Evolutionary conservation across 1,140 invertebrate genomes (phyloP), one percentile per base, ranked within the genome.

Genomic region (Neotoxoptera formosana): DNA sequence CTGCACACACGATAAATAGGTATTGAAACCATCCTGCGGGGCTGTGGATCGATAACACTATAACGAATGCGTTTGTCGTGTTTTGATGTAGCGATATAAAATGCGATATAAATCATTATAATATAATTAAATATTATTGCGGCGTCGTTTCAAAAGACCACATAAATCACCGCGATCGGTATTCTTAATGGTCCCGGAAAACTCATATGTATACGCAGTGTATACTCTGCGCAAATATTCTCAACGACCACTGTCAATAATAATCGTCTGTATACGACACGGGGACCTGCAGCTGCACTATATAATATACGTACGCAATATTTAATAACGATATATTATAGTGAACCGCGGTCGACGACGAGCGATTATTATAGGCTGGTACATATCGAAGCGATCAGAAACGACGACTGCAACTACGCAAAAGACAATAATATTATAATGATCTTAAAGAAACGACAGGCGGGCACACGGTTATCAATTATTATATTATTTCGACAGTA

Each of bases 41-140:
- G 60, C 23, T 76, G 0, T 76, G 60, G 60, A 76, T 76, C 60
- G n/a, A 76, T 76, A 76, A 76, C n/a, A 76, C 60, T 76, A 76
- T n/a, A n/a, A 76, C 60, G 30, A 76, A 76, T 76, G 60, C 60
- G n/a, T 76, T 76, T 76, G 60, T 76, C n/a, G 60, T 76, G 60
- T 76, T 41, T 41, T 76, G n/a, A 76, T 76, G 17, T 76, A 76
- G 60, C 17, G 60, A 76, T 76, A 76, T 76, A n/a, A 76, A 76
- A 76, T 6, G 60, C 6, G 60, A 76, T n/a, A 76, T 76, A 76
- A 76, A 76, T 76, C 60, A 76, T 76, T 76, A n/a, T 34, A 76
- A 76, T 76, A n/a, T 34, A 76, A 76, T 76, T 76, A 76, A 76
- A 76, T 76, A 34, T 76, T n/a, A 30, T n/a, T 2, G 41, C 41